Evolutionary conservation across 1,140 invertebrate genomes (phyloP), one percentile per base, ranked within the genome.

Genomic region (Oryzaephilus surinamensis): DNA sequence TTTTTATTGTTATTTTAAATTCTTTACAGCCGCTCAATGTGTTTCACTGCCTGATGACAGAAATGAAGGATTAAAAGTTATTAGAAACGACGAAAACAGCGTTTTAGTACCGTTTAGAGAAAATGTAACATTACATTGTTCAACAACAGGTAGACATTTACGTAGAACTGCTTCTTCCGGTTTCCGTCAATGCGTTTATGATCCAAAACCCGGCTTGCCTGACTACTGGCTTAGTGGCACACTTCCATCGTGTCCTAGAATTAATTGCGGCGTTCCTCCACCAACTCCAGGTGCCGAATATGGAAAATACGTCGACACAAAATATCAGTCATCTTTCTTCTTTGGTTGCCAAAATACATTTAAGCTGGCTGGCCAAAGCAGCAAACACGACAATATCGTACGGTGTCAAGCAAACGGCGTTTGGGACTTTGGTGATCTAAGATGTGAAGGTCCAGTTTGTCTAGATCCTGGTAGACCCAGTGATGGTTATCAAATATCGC

Each of bases 291-390:
- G 93, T 24, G 89, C 91, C 8, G 85, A 87, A 60, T 93, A 95
- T 52, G 89, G 90, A 6, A 76, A 84, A 61, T 88, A 81, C 49
- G 62, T 78, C 8, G 89, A 94, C 54, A 94, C 90, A 0, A 81
- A 81, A 59, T 93, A 82, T 54, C 84, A 91, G 61, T 88, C 88
- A 16, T 91, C 81, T 1, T 97, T 96, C 66, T 91, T 88, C 70
- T 97, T 98, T 58, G 88, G 88, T 20, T 97, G 94, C 60, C 89
- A 96, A 67, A 87, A 94, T 54, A 95, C 92, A 0, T 96, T 96
- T 58, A 91, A 88, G 55, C 62, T 96, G 14, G 90, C 89, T 16
- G 92, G 93, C 3, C 88, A 94, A 69, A 92, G 87, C 0, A 84
- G 77, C 20, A 81, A 80, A 48, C 84, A 90, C 48, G 91, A 97